A percentile compares a stretch with the other conserved stretches of the same genome.
Evolutionary conservation across 1,140 invertebrate species (phyloP).

Genomic region (Acyrthosiphon pisum): DNA sequence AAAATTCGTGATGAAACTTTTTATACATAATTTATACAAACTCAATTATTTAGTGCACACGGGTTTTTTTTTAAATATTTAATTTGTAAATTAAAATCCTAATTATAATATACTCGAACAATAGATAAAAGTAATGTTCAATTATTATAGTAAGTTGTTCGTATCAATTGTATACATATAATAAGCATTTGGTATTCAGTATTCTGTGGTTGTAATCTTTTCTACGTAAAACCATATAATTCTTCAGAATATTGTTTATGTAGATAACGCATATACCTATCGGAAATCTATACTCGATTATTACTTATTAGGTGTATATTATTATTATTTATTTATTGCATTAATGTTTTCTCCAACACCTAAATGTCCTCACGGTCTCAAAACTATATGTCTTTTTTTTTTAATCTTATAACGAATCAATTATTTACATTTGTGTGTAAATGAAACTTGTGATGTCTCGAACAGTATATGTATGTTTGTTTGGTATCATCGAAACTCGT

Average conservation of each 20-base stretch:
- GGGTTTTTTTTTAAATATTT: neutral
- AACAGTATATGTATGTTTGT: neutral
- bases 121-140: neutral
- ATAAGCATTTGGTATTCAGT: neutral
- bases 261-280: neutral
- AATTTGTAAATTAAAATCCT: conserved; percentile 23
- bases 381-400: neutral
- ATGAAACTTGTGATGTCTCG: neutral
- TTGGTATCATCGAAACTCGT: neutral
- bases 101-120: neutral
- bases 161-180: neutral
- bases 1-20: conserved; percentile 15
- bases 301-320: neutral
- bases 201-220: neutral
- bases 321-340: neutral
- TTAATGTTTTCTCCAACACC: neutral
- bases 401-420: neutral
- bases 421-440: neutral
- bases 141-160: neutral
- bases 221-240: neutral
- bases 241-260: neutral
- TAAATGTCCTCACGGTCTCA: neutral
- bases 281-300: neutral
- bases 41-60: neutral
- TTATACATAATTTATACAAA: neutral